Conservation (phyloP, 2,113 vertebrate genomes). For the Delphinus delphis region DNA sequence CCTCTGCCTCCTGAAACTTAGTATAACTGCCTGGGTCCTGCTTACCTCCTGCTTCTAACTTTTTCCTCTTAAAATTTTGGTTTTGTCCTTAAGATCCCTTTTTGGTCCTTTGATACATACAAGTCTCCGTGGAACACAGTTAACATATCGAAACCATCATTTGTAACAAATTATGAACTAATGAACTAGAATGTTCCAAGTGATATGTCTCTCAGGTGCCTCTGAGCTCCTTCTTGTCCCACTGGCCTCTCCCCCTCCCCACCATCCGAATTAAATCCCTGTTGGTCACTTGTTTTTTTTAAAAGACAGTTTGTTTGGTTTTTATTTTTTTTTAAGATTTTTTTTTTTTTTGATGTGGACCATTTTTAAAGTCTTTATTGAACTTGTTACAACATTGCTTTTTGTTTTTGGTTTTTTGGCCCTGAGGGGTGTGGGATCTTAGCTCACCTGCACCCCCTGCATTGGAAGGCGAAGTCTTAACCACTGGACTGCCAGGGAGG, state of each 20-base stretch:
- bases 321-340: no score
- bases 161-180: background rate
- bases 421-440: background rate
- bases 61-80: background rate
- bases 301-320: no score
- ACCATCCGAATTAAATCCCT: background rate
- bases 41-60: background rate
- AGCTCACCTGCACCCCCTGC: background rate
- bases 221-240: background rate
- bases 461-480: background rate
- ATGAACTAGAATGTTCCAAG: background rate
- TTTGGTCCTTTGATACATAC: fast-evolving
- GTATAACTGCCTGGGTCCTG: background rate
- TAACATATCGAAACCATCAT: background rate
- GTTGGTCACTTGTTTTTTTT: background rate
- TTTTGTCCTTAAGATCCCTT: background rate
- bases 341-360: no score
- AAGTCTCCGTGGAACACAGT: background rate
- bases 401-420: background rate
- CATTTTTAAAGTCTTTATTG: no score
- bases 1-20: background rate
- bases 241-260: no score
- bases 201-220: fast-evolving
- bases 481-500: background rate
- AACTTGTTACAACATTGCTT: no score